Conservation (phyloP, 2,888 invertebrate species). For the Protonemura montana region DNA sequence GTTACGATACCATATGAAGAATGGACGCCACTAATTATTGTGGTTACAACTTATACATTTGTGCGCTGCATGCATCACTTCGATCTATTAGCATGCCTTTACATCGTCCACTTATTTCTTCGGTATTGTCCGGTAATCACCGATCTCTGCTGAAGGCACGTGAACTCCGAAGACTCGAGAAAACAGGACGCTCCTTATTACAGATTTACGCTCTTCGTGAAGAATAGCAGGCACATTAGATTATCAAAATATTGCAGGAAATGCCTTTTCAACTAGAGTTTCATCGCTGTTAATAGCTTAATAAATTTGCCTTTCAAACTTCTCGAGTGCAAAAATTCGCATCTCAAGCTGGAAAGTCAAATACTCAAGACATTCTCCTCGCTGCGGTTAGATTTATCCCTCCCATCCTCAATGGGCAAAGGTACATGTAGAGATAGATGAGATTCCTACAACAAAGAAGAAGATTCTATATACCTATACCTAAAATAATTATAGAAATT, state of each 20-base stretch:
- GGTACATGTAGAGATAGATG: background rate
- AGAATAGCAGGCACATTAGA: background rate
- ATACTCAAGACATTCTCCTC: too few species aligned
- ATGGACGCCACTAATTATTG: conserved; percentile 9
- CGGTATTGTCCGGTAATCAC: background rate
- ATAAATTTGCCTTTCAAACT: background rate
- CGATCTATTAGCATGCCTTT: background rate
- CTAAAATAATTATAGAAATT: background rate
- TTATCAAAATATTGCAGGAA: background rate
- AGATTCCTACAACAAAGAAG: background rate
- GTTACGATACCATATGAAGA: too few species aligned
- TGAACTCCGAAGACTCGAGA: background rate
- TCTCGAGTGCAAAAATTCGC: too few species aligned
- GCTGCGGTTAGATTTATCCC: too few species aligned
- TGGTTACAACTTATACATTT: background rate
- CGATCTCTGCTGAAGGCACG: background rate
- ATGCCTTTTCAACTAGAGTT: background rate
- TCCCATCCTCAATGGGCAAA: background rate
- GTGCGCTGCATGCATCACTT: background rate
- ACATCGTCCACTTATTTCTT: background rate
- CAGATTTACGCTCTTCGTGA: background rate
- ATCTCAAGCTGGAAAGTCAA: too few species aligned
- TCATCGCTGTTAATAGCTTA: background rate
- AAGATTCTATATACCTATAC: background rate
- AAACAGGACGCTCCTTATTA: background rate